Evolutionary conservation across 1,140 invertebrate species (phyloP).

Genomic region (Sesamia nonagrioides): DNA sequence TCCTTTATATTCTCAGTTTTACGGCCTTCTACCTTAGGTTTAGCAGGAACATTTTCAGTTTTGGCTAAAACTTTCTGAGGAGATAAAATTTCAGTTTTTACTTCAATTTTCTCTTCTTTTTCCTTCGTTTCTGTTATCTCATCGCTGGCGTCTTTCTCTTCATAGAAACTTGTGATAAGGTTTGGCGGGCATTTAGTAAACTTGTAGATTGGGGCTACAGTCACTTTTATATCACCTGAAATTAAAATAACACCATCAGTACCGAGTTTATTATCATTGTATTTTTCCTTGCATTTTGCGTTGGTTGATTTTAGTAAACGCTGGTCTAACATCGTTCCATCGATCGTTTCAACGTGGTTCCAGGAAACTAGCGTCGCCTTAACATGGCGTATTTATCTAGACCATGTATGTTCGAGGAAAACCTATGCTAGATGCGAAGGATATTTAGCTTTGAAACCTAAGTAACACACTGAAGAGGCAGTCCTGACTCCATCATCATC

Average conservation of each 20-base stretch:
- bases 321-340: too few relatives aligned
- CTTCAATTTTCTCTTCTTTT: slow-evolving; percentile 10
- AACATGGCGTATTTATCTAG: not conserved
- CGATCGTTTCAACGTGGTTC: not conserved
- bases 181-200: slow-evolving; percentile 66
- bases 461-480: not conserved
- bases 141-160: slow-evolving; percentile 36
- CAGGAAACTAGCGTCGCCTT: not conserved
- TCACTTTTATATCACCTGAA: slow-evolving; percentile 69
- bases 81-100: slow-evolving; percentile 4
- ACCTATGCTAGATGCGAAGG: not conserved
- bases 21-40: not conserved
- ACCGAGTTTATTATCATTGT: too few relatives aligned
- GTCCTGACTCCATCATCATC: too few relatives aligned
- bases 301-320: too few relatives aligned
- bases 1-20: not conserved
- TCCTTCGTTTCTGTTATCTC: slow-evolving; percentile 45
- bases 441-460: not conserved
- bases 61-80: not conserved
- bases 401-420: not conserved
- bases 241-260: slow-evolving; percentile 32
- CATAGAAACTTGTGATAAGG: slow-evolving; percentile 62
- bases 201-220: slow-evolving; percentile 66
- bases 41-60: not conserved
- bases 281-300: too few relatives aligned